Conservation (phyloP, 2,113 vertebrate genomes). For the Sturnus vulgaris region DNA sequence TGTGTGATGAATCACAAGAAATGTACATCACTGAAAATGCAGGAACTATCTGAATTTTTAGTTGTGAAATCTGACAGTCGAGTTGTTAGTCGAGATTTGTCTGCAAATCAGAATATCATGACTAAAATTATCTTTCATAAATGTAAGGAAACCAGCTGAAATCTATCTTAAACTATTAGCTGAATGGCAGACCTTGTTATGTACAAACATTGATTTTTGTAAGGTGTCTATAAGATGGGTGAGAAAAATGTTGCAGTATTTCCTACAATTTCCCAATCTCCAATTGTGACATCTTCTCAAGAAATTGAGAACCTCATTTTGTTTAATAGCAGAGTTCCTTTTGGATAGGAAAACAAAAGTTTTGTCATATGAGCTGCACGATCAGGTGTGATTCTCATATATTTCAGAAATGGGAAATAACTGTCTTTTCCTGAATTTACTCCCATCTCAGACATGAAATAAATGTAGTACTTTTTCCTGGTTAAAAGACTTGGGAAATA, state of each 20-base stretch:
- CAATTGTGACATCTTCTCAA: not conserved
- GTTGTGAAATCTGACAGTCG: not conserved
- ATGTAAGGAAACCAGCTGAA: not conserved
- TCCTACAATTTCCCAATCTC: not conserved
- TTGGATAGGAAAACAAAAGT: not conserved
- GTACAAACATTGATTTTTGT: not conserved
- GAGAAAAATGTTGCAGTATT: not conserved
- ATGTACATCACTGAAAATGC: rapidly evolving
- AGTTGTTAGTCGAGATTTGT: not conserved
- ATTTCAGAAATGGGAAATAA: not conserved
- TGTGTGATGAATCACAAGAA: not conserved
- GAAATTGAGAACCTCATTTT: not conserved
- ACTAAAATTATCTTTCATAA: not conserved
- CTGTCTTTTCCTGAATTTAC: not conserved
- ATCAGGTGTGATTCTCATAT: not conserved
- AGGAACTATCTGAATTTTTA: not conserved
- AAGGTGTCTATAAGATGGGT: not conserved
- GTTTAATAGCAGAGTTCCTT: not conserved
- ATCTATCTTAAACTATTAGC: not conserved
- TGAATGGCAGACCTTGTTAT: not conserved
- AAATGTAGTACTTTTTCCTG: not conserved
- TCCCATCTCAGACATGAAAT: not conserved
- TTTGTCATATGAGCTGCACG: not conserved
- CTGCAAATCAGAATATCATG: not conserved
- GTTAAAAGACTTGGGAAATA: not conserved